Evolutionary conservation across 2,113 vertebrate species (phyloP).

Genomic region (Mohoua ochrocephala): DNA sequence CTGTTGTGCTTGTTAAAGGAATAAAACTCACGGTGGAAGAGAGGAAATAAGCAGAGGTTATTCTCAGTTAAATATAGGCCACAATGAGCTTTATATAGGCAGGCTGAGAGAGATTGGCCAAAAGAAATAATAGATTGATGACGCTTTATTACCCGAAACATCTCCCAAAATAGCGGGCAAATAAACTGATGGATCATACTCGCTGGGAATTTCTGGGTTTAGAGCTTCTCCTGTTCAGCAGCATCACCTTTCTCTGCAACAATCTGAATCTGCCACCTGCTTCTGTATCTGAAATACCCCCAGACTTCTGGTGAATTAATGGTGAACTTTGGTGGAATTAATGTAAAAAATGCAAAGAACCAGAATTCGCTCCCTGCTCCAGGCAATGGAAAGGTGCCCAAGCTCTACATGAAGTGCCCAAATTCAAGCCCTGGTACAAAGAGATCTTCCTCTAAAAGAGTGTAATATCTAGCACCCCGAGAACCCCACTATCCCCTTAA

Average conservation of each 20-base stretch:
- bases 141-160: conserved; percentile 17
- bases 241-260: neutral
- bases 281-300: neutral
- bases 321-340: neutral
- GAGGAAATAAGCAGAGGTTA: conserved; percentile 64
- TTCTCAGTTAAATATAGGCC: conserved; percentile 56
- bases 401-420: neutral
- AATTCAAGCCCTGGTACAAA: neutral
- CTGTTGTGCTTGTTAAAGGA: conserved; percentile 85
- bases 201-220: neutral
- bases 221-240: neutral
- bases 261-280: neutral
- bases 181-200: conserved; percentile 18
- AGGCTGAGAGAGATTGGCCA: conserved; percentile 34
- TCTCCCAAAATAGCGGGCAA: conserved; percentile 19
- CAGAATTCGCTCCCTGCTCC: neutral
- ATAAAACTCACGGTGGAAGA: conserved; percentile 62
- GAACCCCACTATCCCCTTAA: neutral
- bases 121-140: conserved; percentile 48
- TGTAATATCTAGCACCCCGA: neutral
- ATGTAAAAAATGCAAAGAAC: neutral
- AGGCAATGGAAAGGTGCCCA: neutral
- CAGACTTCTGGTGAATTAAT: neutral
- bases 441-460: neutral
- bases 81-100: neutral